A percentile compares a stretch with the other conserved stretches of the same genome.
Conservation (phyloP, 2,113 vertebrate species). For the Uria lomvia region DNA sequence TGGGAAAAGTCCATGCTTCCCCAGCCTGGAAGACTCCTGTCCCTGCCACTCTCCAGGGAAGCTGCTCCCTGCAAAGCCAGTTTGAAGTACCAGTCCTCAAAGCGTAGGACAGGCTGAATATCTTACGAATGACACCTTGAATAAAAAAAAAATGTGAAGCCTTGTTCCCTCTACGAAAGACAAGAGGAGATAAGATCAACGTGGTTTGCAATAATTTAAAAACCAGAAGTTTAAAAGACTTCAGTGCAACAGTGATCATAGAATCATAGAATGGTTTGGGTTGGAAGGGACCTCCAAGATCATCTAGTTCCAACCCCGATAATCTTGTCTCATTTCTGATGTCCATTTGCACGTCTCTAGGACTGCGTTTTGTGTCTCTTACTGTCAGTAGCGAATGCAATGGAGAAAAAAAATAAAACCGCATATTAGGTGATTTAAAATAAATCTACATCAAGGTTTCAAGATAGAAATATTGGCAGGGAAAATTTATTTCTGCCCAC, state of each 20-base stretch:
- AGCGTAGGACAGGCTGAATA: background rate
- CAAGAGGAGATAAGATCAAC: background rate
- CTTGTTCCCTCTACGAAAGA: background rate
- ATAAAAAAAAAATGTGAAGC: background rate
- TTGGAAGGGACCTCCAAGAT: no score
- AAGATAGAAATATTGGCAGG: background rate
- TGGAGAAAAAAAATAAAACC: background rate
- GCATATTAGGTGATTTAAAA: background rate
- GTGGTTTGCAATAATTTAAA: background rate
- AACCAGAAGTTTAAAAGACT: background rate
- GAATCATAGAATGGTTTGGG: no score
- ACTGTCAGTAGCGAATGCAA: background rate
- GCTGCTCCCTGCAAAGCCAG: background rate
- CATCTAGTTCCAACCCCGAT: background rate
- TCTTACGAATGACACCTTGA: background rate
- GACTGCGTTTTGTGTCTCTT: background rate
- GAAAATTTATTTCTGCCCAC: background rate
- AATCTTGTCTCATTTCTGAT: background rate
- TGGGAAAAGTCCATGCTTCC: background rate
- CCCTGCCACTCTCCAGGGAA: background rate
- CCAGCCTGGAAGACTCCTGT: background rate
- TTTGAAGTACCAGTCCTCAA: background rate
- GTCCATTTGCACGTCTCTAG: background rate
- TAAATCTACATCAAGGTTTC: background rate
- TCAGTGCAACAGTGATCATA: background rate